phyloP scores from a whole-genome alignment of 2,113 vertebrate genomes.

The Cyanistes caeruleus region DNA sequence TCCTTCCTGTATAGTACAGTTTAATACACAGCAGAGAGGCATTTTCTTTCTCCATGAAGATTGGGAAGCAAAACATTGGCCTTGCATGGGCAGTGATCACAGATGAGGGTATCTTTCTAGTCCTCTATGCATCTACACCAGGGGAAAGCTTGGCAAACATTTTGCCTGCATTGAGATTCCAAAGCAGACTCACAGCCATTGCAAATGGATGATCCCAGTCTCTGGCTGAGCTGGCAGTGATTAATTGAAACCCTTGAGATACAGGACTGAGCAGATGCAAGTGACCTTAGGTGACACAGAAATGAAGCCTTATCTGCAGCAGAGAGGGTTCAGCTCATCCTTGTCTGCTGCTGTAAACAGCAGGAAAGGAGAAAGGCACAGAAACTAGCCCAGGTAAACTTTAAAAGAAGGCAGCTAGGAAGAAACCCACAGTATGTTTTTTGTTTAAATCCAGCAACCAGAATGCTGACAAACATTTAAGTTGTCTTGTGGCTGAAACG shows the following conservation, averaged over 20 bases:
- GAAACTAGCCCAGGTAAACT: not conserved
- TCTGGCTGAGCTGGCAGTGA: constrained; percentile 7
- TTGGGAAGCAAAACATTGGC: not conserved
- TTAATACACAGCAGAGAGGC: not conserved
- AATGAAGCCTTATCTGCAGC: constrained; percentile 26
- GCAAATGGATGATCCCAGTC: constrained; percentile 10
- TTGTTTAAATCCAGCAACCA: not conserved
- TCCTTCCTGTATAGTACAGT: not conserved
- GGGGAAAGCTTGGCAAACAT: not conserved
- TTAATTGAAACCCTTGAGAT: constrained; percentile 57
- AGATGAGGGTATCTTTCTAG: not conserved
- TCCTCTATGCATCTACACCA: not conserved
- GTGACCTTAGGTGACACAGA: constrained; percentile 47
- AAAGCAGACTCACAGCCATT: not conserved
- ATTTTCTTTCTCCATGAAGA: not conserved
- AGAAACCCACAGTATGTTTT: not conserved
- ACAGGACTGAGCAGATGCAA: constrained; percentile 3
- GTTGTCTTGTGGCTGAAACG: not conserved
- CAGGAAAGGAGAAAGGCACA: not conserved
- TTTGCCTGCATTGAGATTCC: constrained; percentile 27
- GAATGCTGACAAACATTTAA: not conserved
- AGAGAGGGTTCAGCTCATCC: not conserved
- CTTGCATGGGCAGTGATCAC: not conserved
- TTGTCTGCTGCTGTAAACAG: not conserved
- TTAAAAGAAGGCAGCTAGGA: not conserved